Percentiles rank a stretch among this genome's conserved stretches.
These are phyloP conservation scores for Thryonomys swinderianus DNA, from an alignment of 2,113 vertebrate species.

Conservation along the genomic window DNA sequence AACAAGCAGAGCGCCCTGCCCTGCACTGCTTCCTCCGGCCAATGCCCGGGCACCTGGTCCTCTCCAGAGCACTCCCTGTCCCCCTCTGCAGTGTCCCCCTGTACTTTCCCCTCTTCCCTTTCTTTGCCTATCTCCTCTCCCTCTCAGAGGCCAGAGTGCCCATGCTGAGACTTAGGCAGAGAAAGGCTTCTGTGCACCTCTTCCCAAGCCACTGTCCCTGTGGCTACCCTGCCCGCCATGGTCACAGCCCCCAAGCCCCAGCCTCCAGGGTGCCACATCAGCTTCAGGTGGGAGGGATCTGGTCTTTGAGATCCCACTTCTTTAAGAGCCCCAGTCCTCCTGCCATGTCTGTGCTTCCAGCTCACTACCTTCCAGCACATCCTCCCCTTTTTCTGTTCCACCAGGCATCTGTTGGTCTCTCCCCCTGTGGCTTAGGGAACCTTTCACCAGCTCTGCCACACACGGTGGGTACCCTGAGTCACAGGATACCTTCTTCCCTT, in stretches of 20 bases:
- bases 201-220: neutral
- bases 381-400: neutral
- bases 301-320: neutral
- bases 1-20: neutral
- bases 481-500: no score
- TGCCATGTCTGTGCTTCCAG: fast-evolving
- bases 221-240: fast-evolving
- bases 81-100: fast-evolving
- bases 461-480: neutral
- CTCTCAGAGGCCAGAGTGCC: fast-evolving
- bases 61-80: neutral
- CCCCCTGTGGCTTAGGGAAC: no score
- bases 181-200: fast-evolving
- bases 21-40: neutral
- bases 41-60: neutral
- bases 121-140: neutral
- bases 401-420: neutral
- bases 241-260: neutral
- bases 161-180: neutral
- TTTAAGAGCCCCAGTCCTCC: neutral
- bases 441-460: neutral
- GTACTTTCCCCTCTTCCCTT: fast-evolving
- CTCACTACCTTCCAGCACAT: neutral
- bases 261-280: fast-evolving
- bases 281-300: neutral